These are phyloP conservation scores for Plagodis pulveraria DNA, from an alignment of 2,888 invertebrate genomes.

Conservation along the genomic window DNA sequence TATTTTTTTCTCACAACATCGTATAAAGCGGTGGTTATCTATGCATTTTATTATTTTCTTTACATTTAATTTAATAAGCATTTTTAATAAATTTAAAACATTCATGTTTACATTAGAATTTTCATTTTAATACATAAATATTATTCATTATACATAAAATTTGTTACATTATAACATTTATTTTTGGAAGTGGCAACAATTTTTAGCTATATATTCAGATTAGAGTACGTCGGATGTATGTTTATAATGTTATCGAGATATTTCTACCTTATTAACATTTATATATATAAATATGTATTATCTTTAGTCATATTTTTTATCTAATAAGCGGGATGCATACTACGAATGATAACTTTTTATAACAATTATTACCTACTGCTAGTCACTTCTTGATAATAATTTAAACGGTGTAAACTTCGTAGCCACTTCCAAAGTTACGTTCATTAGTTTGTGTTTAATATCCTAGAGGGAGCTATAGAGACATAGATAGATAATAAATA, in stretches of 20 bases:
- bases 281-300: too few species aligned
- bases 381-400: too few species aligned
- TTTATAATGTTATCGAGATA: too few species aligned
- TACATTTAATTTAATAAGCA: constrained; percentile 15
- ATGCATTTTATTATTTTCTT: constrained; percentile 16
- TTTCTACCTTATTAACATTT: too few species aligned
- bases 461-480: not conserved
- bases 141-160: not conserved
- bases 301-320: too few species aligned
- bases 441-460: not conserved
- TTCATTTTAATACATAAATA: not conserved
- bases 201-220: not conserved
- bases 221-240: too few species aligned
- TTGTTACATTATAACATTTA: not conserved
- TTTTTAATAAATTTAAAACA: constrained; percentile 14
- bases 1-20: constrained; percentile 44
- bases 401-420: not conserved
- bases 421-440: constrained; percentile 3
- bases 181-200: constrained; percentile 8
- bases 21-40: constrained; percentile 51
- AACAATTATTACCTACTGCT: too few species aligned
- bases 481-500: not conserved
- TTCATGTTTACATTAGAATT: constrained; percentile 6
- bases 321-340: too few species aligned
- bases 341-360: too few species aligned